A percentile compares a stretch with the other conserved stretches of the same genome.
These are phyloP conservation scores for Eremophila alpestris DNA, from an alignment of 2,797 vertebrate genomes.

Conservation along the genomic window DNA sequence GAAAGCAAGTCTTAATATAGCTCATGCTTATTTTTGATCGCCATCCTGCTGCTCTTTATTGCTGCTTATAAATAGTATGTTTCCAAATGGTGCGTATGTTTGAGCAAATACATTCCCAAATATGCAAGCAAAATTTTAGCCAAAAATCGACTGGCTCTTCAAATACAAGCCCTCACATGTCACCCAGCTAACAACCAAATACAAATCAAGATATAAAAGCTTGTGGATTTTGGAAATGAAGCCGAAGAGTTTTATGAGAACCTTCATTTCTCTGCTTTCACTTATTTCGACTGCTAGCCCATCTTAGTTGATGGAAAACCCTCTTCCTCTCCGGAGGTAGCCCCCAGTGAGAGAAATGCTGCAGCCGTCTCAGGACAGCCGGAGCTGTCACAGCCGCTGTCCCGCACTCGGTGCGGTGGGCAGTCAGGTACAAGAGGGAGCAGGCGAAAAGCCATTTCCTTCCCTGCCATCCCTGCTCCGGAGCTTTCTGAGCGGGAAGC, in stretches of 20 bases:
- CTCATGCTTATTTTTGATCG: background rate
- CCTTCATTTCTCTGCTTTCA: background rate
- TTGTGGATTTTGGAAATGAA: background rate
- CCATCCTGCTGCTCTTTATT: background rate
- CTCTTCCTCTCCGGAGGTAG: background rate
- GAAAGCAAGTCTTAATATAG: background rate
- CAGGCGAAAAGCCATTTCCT: background rate
- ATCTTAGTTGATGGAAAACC: background rate
- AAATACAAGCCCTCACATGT: background rate
- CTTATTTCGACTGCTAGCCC: background rate
- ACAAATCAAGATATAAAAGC: background rate
- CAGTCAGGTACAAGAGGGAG: background rate
- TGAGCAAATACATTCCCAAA: background rate
- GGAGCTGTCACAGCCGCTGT: rapidly evolving
- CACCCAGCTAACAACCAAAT: background rate
- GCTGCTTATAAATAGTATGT: rapidly evolving
- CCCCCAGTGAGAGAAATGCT: rapidly evolving
- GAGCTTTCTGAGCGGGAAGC: rapidly evolving
- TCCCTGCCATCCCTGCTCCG: background rate
- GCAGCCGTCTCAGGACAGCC: rapidly evolving
- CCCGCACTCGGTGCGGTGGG: rapidly evolving
- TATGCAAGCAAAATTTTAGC: background rate
- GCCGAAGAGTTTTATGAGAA: background rate
- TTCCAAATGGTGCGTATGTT: background rate
- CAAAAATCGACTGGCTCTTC: background rate